Evolutionary conservation across 2,113 vertebrate genomes (phyloP), one percentile per base, ranked within the genome.

Genomic region (Paradisaea rubra): DNA sequence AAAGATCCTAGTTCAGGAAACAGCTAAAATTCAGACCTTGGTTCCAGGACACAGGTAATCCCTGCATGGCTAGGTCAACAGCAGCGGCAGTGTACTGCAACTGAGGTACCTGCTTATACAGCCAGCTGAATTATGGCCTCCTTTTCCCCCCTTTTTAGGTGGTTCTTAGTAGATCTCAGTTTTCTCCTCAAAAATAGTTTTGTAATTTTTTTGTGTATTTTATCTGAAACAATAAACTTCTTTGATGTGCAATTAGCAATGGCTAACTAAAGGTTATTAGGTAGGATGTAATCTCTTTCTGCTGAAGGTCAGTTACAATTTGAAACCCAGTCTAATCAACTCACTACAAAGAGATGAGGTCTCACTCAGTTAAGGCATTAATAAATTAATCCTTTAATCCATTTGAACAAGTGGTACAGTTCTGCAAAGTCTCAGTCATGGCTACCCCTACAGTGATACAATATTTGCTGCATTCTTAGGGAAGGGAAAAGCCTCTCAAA

Each of bases 351-450:
- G 91, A 88, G 74, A 88, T 47, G 94, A 95, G 84, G 81, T 91
- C 91, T 91, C 59, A 71, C 60, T 95, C 82, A 59, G 77, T 91
- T 96, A 93, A 91, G 77, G 53, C 63, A 96, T 84, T 97, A 95
- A 95, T 96, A 95, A 94, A 94, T 94, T 95, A 96, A 97, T 96
- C 95, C 70, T 91, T 96, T 97, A 96, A 97, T 97, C 95, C 93
- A 94, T 71, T 35, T 94, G 91, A 96, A 69, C 53, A 83, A 96
- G 64, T 65, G 60, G 86, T 89, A 88, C 39, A 91, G 59, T 82
- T 70, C 88, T 94, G 72, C 30, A 82, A 54, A 85, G 68, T 88
- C 79, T 87, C 81, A 47, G 80, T 74, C 61, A 10, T 65, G 89
- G 81, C 69, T 92, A 17, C 65, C 50, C 76, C 82, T 88, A 45